Percentiles rank a stretch among this genome's conserved stretches.
These are phyloP conservation scores for Mesembrinibis cayennensis DNA, from an alignment of 2,113 vertebrate species.

Conservation along the genomic window DNA sequence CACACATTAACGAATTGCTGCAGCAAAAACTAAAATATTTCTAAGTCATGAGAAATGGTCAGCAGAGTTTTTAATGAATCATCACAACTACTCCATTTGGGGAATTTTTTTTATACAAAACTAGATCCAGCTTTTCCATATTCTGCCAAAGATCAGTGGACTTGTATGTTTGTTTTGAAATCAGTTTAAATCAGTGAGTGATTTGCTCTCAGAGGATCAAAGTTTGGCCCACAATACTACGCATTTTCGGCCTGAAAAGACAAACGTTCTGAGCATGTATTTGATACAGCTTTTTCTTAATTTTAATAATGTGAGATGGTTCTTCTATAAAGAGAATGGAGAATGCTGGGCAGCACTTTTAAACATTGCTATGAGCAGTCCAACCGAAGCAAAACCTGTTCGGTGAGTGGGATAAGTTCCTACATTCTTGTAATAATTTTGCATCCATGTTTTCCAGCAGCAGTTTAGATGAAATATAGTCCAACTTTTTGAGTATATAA, in stretches of 20 bases:
- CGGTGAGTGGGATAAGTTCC: background rate
- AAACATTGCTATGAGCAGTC: background rate
- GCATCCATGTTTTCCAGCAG: background rate
- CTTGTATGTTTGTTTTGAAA: background rate
- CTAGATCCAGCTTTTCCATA: background rate
- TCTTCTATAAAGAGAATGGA: background rate
- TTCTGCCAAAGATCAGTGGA: background rate
- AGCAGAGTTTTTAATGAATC: background rate
- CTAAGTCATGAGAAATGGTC: background rate
- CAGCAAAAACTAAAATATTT: background rate
- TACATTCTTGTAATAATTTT: background rate
- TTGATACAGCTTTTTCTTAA: background rate
- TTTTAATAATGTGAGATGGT: background rate
- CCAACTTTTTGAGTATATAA: background rate
- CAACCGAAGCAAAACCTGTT: background rate
- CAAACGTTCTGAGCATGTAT: background rate
- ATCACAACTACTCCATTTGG: background rate
- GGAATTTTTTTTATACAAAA: background rate
- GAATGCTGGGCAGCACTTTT: background rate
- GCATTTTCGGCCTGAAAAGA: background rate
- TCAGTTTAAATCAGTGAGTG: background rate
- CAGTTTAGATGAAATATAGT: background rate
- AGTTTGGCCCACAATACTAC: background rate
- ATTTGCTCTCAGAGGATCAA: background rate
- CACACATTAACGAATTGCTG: background rate